These are phyloP conservation scores for Nesogale talazaci DNA, from an alignment of 2,113 vertebrate species.

Conservation along the genomic window DNA sequence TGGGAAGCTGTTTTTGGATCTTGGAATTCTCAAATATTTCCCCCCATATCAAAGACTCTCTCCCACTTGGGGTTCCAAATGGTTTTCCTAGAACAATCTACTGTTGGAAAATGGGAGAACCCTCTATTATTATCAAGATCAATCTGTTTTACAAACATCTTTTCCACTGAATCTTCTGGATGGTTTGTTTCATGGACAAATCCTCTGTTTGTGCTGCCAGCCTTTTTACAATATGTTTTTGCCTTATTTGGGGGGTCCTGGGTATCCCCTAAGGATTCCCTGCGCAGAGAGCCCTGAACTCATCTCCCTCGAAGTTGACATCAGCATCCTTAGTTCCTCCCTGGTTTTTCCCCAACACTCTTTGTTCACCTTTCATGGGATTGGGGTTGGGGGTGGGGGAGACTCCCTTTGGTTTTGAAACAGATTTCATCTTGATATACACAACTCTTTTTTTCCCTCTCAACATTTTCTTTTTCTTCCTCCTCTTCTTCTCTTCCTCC, in stretches of 20 bases:
- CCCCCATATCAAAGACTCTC: too few species aligned
- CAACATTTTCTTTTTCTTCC: neutral
- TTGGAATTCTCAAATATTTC: too few species aligned
- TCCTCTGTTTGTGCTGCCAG: neutral
- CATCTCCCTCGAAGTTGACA: neutral
- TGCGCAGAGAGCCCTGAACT: neutral
- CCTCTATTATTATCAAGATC: neutral
- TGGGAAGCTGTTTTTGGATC: too few species aligned
- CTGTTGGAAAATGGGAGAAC: too few species aligned
- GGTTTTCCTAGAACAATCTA: too few species aligned
- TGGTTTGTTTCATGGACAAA: neutral
- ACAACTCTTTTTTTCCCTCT: too few species aligned
- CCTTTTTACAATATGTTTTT: neutral
- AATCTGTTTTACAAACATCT: neutral
- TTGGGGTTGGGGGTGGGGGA: neutral
- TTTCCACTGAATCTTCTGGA: neutral
- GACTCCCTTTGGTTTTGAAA: too few species aligned
- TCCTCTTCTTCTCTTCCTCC: too few species aligned
- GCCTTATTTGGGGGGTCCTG: neutral
- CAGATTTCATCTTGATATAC: too few species aligned
- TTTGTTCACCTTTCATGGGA: neutral
- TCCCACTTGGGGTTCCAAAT: too few species aligned
- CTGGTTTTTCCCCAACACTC: neutral
- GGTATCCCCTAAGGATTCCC: neutral
- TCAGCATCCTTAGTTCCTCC: neutral